Base-by-base conservation (phyloP, 2,797 vertebrate genomes). In the Cossypha caffra region DNA sequence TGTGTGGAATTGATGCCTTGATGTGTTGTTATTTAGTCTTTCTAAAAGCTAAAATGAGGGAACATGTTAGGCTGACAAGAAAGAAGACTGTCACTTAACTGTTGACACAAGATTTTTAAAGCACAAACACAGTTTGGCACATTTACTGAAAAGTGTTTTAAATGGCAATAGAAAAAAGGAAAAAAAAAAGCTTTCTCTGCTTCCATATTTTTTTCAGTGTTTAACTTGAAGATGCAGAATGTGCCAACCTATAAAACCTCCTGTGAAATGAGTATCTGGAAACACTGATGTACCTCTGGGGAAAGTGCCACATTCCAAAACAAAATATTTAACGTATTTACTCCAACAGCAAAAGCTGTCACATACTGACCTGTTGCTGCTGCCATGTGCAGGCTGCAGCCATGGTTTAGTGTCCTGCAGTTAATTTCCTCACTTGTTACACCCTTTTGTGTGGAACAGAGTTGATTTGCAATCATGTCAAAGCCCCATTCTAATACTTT, bases 331-430 rank as follows among this genome's bases (percentile, higher is more conserved):
- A 64, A 51, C 16, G 11, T 23, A 35, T 19, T 59, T 38, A 37
- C 57, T 68, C 13, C 40, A 82, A 29, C 20, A 57, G 31, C 26
- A 58, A 86, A 40, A 71, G 19, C 16, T 77, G 33, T 42, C 47
- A 21, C 28, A 29, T 40, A 17, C 4, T 72, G 62, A 58, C 43
- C 16, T 42, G 11, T 26, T 52, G 21, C 11, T 77, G 10, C 12
- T 13, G 17, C 16, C 33, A 52, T 0, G 0, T 35, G 13, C 18
- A 55, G 51, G 11, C 10, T 83, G 23, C 21, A 63, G 11, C 21
- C 7, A 2, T 31, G 38, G 13, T 58, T 89, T 47, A 58, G 8
- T 38, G 31, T 55, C 14, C 51, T 51, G 20, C 11, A 61, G 16
- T 62, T 86, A 26, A 38, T 82, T 85, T 88, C 4, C 38, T 69